These are phyloP conservation scores for Malthinus flaveolus DNA, from an alignment of 2,888 invertebrate genomes.

Conservation along the genomic window DNA sequence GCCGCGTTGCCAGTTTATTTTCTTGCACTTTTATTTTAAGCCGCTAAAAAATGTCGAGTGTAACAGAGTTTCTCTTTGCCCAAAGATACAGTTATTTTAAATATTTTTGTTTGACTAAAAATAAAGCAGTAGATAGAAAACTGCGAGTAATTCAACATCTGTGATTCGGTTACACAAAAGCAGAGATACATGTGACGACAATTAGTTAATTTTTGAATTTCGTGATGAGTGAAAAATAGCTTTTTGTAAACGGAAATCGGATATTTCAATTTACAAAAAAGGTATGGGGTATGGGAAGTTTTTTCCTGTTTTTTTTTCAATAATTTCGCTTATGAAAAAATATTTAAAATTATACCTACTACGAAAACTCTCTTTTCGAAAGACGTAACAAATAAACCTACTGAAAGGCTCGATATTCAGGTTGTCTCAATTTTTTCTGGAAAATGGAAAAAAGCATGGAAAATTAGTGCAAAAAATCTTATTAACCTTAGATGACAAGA, in stretches of 20 bases:
- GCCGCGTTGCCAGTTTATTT: conserved; percentile 46
- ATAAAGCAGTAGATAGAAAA: conserved; percentile 28
- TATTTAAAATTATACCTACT: too few relatives aligned
- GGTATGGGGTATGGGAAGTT: too few relatives aligned
- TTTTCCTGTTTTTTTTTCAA: too few relatives aligned
- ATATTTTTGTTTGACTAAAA: conserved; percentile 42
- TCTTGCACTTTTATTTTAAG: conserved; percentile 33
- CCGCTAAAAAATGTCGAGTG: conserved; percentile 36
- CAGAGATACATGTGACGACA: conserved; percentile 37
- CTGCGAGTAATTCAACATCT: conserved; percentile 30
- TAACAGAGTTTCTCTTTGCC: conserved; percentile 39
- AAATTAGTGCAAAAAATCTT: too few relatives aligned
- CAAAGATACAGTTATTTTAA: conserved; percentile 46
- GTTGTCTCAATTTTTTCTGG: too few relatives aligned
- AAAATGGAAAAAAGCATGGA: too few relatives aligned
- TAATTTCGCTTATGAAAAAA: too few relatives aligned
- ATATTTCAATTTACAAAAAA: too few relatives aligned
- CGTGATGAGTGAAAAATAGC: conserved; percentile 4
- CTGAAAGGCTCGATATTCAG: too few relatives aligned
- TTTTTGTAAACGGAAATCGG: neutral
- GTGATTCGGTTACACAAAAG: conserved; percentile 10
- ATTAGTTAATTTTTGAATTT: conserved; percentile 38
- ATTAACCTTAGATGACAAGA: too few relatives aligned
- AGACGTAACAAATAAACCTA: too few relatives aligned
- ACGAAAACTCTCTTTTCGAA: too few relatives aligned